Conservation (phyloP, 2,888 invertebrate species). For the Theretra japonica region DNA sequence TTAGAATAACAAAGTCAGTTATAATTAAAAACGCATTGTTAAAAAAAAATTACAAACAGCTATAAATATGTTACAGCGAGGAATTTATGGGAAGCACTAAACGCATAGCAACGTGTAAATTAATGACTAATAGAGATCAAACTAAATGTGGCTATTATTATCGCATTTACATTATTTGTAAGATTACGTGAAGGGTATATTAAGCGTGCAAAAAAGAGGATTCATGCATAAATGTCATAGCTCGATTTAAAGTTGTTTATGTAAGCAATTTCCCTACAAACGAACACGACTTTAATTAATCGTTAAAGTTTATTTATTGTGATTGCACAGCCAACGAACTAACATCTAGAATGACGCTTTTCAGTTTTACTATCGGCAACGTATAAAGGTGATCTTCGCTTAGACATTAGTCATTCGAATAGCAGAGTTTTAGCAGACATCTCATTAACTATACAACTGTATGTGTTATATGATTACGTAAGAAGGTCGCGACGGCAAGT, state of each 20-base stretch:
- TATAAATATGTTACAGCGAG: background rate
- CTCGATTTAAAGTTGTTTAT: constrained; percentile 1
- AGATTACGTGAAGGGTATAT: background rate
- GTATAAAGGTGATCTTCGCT: constrained; percentile 22
- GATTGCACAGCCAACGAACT: background rate
- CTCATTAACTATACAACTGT: background rate
- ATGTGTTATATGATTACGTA: constrained; percentile 5
- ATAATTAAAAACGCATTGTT: background rate
- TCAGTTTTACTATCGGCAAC: constrained; percentile 14
- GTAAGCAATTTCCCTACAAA: constrained; percentile 1
- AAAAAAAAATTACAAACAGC: background rate
- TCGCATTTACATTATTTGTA: constrained; percentile 7
- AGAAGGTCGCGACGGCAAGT: constrained; percentile 2
- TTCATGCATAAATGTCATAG: constrained; percentile 12
- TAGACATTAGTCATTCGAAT: constrained; percentile 13
- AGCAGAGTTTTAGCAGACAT: background rate
- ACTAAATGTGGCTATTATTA: constrained; percentile 12
- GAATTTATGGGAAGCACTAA: background rate
- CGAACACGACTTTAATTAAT: constrained; percentile 24
- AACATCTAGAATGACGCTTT: constrained; percentile 19
- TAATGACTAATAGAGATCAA: constrained; percentile 15
- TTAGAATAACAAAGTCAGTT: background rate
- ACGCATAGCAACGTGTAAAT: background rate
- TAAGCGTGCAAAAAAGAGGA: constrained; percentile 2
- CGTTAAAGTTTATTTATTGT: constrained; percentile 26